These are phyloP conservation scores for Oncopodura yosiiana DNA, from an alignment of 1,140 invertebrate species.

Conservation along the genomic window DNA sequence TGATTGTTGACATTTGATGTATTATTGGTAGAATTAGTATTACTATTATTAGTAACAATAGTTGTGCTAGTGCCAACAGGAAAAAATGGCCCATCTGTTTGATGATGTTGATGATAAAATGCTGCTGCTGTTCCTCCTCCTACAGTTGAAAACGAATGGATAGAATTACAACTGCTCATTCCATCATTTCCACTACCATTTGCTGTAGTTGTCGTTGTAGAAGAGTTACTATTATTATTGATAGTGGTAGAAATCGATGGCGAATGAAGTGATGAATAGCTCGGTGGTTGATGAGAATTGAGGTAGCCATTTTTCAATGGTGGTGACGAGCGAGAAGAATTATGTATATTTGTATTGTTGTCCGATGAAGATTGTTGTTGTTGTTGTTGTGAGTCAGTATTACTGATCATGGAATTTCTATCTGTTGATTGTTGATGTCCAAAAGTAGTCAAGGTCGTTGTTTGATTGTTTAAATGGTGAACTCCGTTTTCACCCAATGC, in stretches of 20 bases:
- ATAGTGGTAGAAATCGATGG: not conserved
- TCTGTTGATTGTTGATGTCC: conserved; percentile 24
- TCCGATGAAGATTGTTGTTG: not conserved
- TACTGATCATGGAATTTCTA: no score
- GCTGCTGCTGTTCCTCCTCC: conserved; percentile 14
- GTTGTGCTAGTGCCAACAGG: conserved; percentile 8
- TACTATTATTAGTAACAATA: not conserved
- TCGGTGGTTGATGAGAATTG: conserved; percentile 10
- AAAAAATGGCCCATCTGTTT: conserved; percentile 24
- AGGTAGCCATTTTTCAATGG: conserved; percentile 28
- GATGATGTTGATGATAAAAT: conserved; percentile 22
- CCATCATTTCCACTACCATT: conserved; percentile 2
- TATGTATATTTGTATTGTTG: not conserved
- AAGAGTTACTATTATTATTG: not conserved
- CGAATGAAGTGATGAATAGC: not conserved
- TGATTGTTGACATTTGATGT: no score
- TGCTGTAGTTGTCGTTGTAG: not conserved
- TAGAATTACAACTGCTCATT: not conserved
- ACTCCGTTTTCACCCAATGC: conserved; percentile 27
- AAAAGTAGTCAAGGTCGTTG: conserved; percentile 22
- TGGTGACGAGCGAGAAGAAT: conserved; percentile 12
- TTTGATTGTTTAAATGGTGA: conserved; percentile 25
- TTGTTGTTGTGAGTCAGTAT: no score
- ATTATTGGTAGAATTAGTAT: not conserved
- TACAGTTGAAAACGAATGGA: conserved; percentile 11